phyloP scores from a whole-genome alignment of 35 echinoderm and acorn worm species.

The Amphiura filiformis region DNA sequence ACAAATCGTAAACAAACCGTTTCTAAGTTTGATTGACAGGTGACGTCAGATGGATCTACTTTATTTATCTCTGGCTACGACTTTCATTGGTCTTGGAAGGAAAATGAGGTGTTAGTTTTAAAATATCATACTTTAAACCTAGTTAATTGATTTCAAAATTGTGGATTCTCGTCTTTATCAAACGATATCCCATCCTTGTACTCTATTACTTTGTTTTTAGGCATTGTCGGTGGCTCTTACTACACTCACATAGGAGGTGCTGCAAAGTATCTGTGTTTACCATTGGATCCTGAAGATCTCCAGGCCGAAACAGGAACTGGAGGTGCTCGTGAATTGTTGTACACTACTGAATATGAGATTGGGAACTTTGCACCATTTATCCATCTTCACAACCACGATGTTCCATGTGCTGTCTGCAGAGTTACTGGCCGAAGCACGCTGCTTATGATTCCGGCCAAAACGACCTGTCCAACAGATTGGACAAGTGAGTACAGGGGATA shows the following conservation, averaged over 20 bases:
- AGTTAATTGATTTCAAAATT: too few relatives aligned
- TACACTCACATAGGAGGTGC: neutral
- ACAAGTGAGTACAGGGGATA: conserved; percentile 45
- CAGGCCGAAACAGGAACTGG: neutral
- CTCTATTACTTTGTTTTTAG: neutral
- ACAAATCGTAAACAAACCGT: too few relatives aligned
- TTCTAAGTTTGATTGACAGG: too few relatives aligned
- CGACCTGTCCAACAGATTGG: conserved; percentile 27
- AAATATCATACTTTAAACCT: too few relatives aligned
- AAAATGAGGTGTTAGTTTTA: too few relatives aligned
- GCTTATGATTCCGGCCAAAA: conserved; percentile 46
- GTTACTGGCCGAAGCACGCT: conserved; percentile 5
- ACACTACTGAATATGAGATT: neutral
- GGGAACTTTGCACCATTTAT: neutral
- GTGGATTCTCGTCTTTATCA: too few relatives aligned
- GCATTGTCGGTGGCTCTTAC: neutral
- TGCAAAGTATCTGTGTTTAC: too few relatives aligned
- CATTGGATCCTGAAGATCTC: too few relatives aligned
- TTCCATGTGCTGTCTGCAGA: conserved; percentile 40
- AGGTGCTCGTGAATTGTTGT: neutral
- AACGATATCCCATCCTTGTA: too few relatives aligned
- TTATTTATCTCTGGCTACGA: too few relatives aligned
- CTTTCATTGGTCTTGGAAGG: too few relatives aligned
- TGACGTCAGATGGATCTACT: too few relatives aligned
- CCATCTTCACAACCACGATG: conserved; percentile 18